A percentile compares a stretch with the other conserved stretches of the same genome.
Conservation (phyloP, 2,113 vertebrate species). For the Solea solea region DNA sequence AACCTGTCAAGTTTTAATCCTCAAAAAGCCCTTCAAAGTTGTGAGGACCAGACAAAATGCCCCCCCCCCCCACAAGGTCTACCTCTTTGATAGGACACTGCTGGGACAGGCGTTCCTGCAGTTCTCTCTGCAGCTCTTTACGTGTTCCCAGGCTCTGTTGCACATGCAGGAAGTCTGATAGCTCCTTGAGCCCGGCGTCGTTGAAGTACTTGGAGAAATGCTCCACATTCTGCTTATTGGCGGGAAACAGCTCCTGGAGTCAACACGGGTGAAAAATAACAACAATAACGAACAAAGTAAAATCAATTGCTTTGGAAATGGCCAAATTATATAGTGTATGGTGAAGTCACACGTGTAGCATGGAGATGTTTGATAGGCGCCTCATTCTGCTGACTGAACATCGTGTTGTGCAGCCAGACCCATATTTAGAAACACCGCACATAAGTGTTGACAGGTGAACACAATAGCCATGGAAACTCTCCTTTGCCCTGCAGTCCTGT, state of each 20-base stretch:
- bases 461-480: too few species aligned
- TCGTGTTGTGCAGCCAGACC: too few species aligned
- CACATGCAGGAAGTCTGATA: constrained; percentile 88
- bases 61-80: neutral
- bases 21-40: too few species aligned
- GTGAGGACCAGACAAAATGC: too few species aligned
- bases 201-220: constrained; percentile 93
- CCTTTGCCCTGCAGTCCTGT: too few species aligned
- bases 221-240: constrained; percentile 92
- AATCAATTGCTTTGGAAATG: neutral
- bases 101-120: constrained; percentile 91
- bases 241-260: constrained; percentile 89
- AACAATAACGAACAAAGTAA: neutral
- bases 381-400: too few species aligned
- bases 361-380: too few species aligned
- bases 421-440: too few species aligned
- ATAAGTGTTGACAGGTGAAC: too few species aligned
- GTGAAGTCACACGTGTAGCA: too few species aligned
- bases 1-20: too few species aligned
- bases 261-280: too few species aligned
- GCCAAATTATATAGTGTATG: neutral
- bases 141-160: constrained; percentile 91
- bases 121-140: constrained; percentile 93
- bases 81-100: constrained; percentile 92
- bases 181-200: constrained; percentile 91